These are phyloP conservation scores for Holacanthus passer DNA, from an alignment of 2,113 vertebrate genomes.

Conservation along the genomic window DNA sequence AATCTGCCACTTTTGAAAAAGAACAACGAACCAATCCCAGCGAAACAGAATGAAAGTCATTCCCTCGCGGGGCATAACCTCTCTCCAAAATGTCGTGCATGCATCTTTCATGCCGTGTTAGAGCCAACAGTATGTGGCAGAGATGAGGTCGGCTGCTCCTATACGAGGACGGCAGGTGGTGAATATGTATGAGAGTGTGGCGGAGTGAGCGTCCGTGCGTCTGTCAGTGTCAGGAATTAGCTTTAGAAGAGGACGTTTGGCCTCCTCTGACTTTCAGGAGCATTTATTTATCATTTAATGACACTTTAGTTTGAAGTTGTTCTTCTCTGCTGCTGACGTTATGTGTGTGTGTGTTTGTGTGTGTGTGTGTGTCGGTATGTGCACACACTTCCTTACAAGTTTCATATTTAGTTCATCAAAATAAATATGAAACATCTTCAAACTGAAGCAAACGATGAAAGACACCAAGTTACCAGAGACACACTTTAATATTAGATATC, in stretches of 20 bases:
- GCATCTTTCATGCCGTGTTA: conserved; percentile 48
- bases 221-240: background rate
- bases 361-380: too few species aligned
- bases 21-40: background rate
- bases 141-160: conserved; percentile 32
- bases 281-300: background rate
- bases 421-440: too few species aligned
- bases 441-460: too few species aligned
- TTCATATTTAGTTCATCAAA: too few species aligned
- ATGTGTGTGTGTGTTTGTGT: too few species aligned
- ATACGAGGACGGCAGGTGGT: conserved; percentile 34
- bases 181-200: conserved; percentile 50
- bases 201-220: conserved; percentile 8
- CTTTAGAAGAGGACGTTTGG: background rate
- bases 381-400: too few species aligned
- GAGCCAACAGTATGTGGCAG: conserved; percentile 14
- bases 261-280: background rate
- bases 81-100: conserved; percentile 32
- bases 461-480: too few species aligned
- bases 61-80: background rate
- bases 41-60: background rate
- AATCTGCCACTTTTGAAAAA: background rate
- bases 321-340: too few species aligned
- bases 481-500: too few species aligned
- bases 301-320: background rate